These are phyloP conservation scores for Anolis carolinensis DNA, from an alignment of 2,113 vertebrate genomes.

Conservation along the genomic window DNA sequence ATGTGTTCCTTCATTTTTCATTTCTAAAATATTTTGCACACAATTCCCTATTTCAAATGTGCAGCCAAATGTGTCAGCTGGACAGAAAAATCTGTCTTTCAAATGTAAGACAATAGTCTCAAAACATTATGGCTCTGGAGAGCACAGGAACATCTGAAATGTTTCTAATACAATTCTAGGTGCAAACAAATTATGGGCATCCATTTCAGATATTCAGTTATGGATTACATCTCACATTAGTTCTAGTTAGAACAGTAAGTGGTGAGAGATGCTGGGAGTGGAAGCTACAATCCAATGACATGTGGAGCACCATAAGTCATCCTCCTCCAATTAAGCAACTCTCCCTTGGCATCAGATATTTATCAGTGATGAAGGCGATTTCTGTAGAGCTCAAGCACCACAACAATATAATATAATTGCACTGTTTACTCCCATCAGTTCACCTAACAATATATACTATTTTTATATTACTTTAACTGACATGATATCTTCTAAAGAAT, in stretches of 20 bases:
- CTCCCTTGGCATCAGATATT: background rate
- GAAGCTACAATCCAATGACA: no score
- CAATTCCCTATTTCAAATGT: background rate
- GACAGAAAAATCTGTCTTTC: background rate
- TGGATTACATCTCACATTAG: no score
- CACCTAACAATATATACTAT: background rate
- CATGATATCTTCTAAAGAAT: background rate
- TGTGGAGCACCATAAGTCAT: no score
- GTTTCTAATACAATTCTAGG: background rate
- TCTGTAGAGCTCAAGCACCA: background rate
- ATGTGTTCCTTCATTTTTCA: background rate
- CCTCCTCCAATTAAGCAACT: no score
- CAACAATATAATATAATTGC: background rate
- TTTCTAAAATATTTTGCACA: background rate
- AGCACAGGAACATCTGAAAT: rapidly evolving
- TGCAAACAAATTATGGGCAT: background rate
- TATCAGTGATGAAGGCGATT: background rate
- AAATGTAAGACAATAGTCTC: background rate
- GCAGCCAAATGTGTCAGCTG: no score
- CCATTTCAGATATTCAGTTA: background rate
- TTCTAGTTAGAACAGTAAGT: no score
- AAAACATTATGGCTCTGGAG: background rate
- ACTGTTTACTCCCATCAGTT: background rate
- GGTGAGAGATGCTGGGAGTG: no score
- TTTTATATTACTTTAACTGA: background rate